Evolutionary conservation across 2,113 vertebrate species (phyloP).

Genomic region (Asarcornis scutulata): DNA sequence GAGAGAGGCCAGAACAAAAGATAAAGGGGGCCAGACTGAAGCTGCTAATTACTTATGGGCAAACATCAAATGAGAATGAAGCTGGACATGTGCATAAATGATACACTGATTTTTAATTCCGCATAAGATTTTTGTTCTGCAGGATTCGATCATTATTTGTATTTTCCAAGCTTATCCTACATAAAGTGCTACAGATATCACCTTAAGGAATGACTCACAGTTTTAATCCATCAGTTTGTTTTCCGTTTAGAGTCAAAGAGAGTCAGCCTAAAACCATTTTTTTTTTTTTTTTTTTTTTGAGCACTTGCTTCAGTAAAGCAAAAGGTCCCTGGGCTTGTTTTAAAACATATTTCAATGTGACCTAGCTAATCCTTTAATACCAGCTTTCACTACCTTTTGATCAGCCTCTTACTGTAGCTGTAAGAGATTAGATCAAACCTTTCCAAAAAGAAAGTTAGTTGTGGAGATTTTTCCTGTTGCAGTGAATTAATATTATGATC

Average conservation of each 20-base stretch:
- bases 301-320: conserved; percentile 24
- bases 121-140: not conserved
- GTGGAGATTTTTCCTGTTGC: conserved; percentile 35
- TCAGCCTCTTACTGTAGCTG: conserved; percentile 59
- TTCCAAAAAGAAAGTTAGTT: not conserved
- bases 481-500: conserved; percentile 2
- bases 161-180: not conserved
- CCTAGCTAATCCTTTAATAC: conserved; percentile 74
- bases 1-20: not conserved
- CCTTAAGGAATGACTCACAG: conserved; percentile 25
- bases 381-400: conserved; percentile 62
- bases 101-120: not conserved
- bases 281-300: not conserved
- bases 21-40: not conserved
- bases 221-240: conserved; percentile 43
- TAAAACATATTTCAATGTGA: conserved; percentile 74
- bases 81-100: rapidly evolving
- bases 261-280: conserved; percentile 20
- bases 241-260: conserved; percentile 48
- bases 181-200: conserved; percentile 1
- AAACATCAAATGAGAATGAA: not conserved
- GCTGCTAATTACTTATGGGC: not conserved
- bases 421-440: conserved; percentile 66
- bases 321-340: conserved; percentile 62
- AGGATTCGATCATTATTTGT: not conserved